Evolutionary conservation across 1,140 invertebrate species (phyloP).

Genomic region (Fopius arisanus): DNA sequence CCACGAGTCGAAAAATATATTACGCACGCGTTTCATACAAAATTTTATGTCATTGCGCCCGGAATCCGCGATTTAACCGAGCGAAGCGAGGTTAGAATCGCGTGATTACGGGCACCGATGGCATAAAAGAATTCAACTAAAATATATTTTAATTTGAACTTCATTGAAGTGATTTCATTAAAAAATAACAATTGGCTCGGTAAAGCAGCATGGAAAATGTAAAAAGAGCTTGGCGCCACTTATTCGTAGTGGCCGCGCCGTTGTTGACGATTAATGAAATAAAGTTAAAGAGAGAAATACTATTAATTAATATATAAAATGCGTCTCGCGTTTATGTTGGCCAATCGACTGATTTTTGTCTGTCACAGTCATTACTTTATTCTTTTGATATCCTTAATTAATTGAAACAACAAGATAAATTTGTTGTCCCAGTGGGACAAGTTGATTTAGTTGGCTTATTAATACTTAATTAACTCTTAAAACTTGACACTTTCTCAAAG

Average conservation of each 20-base stretch:
- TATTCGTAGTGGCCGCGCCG: constrained; percentile 47
- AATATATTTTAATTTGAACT: neutral
- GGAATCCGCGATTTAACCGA: no score
- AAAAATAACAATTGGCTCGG: constrained; percentile 42
- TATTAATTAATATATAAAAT: constrained; percentile 6
- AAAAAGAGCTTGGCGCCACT: constrained; percentile 55
- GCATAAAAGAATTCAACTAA: no score
- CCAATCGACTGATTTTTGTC: neutral
- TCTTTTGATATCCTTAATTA: neutral
- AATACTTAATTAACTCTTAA: neutral
- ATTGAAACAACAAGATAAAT: no score
- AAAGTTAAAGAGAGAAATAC: neutral
- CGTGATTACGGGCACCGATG: no score
- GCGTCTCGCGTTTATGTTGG: constrained; percentile 13
- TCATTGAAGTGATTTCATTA: constrained; percentile 21
- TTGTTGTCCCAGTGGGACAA: no score
- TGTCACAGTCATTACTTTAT: neutral
- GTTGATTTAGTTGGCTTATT: neutral
- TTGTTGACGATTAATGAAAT: constrained; percentile 50
- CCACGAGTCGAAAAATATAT: no score
- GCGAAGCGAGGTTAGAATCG: no score
- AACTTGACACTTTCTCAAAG: no score
- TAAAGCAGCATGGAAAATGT: constrained; percentile 55
- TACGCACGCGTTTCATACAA: no score
- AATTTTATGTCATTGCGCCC: no score